Evolutionary conservation across 1,140 invertebrate species (phyloP).

Genomic region (Drosophila rhopaloa): DNA sequence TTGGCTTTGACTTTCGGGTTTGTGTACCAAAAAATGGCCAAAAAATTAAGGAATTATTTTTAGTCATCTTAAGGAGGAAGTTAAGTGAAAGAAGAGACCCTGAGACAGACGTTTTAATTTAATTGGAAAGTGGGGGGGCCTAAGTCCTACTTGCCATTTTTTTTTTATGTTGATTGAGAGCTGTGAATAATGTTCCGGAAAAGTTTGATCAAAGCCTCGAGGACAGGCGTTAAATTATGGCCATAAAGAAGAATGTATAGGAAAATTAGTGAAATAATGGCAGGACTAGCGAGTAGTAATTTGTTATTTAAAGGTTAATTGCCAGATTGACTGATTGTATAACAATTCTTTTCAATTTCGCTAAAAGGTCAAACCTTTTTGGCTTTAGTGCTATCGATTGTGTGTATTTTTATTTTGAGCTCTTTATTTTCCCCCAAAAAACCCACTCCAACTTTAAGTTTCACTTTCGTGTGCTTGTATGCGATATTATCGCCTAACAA

Average conservation of each 20-base stretch:
- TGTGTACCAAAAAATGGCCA: conserved; percentile 17
- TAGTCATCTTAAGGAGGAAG: conserved; percentile 33
- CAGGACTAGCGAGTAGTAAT: background rate
- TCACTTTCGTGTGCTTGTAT: conserved; percentile 27
- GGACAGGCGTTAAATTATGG: background rate
- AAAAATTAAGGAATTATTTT: conserved; percentile 32
- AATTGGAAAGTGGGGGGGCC: conserved; percentile 12
- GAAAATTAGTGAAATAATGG: background rate
- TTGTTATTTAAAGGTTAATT: conserved; percentile 24
- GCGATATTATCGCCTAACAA: conserved; percentile 66
- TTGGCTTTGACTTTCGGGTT: conserved; percentile 51
- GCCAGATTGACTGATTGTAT: conserved; percentile 25
- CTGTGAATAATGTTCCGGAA: conserved; percentile 15
- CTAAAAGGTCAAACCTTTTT: conserved; percentile 34
- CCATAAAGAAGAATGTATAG: background rate
- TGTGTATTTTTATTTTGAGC: conserved; percentile 3
- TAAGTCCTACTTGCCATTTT: background rate
- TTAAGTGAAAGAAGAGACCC: conserved; percentile 12
- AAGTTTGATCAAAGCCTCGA: conserved; percentile 31
- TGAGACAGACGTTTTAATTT: conserved; percentile 39
- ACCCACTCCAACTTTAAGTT: conserved; percentile 18
- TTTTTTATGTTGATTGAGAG: conserved; percentile 22
- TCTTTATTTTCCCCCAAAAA: background rate
- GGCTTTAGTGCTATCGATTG: conserved; percentile 8
- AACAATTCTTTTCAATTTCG: conserved; percentile 13